A percentile compares a stretch with the other conserved stretches of the same genome.
These are phyloP conservation scores for Phenacoccus solenopsis DNA, from an alignment of 1,140 invertebrate genomes.

Conservation along the genomic window DNA sequence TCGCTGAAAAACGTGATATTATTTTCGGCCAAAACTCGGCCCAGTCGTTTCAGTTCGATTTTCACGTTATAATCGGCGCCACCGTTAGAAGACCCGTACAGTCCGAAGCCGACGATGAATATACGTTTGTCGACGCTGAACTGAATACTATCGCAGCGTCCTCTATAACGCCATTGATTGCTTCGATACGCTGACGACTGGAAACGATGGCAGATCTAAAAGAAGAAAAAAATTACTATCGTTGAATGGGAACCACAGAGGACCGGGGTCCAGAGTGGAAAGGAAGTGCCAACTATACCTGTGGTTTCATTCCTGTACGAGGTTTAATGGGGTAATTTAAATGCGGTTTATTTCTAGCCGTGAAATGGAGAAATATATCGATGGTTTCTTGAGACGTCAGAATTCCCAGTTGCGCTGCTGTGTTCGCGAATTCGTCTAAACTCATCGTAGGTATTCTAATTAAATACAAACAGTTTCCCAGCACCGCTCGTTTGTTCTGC, in stretches of 20 bases:
- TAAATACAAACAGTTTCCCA: conserved; percentile 66
- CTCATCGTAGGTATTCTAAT: conserved; percentile 83
- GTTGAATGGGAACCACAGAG: too few relatives aligned
- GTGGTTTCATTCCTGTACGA: conserved; percentile 72
- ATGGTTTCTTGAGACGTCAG: conserved; percentile 80
- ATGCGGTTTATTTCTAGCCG: conserved; percentile 65
- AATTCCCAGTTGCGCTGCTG: conserved; percentile 75
- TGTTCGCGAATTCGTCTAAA: conserved; percentile 81
- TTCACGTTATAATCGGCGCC: conserved; percentile 82
- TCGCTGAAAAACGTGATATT: conserved; percentile 87
- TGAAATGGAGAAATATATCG: conserved; percentile 82
- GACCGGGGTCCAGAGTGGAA: too few relatives aligned
- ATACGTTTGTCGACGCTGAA: conserved; percentile 85
- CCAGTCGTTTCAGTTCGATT: conserved; percentile 76
- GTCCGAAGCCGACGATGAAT: conserved; percentile 81
- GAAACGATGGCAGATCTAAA: conserved; percentile 80
- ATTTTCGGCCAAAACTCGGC: conserved; percentile 72
- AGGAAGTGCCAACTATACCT: too few relatives aligned
- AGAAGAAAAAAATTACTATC: conserved; percentile 19
- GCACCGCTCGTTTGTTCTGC: conserved; percentile 47
- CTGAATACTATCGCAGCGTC: conserved; percentile 82
- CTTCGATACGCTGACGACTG: conserved; percentile 90
- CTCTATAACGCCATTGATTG: conserved; percentile 89
- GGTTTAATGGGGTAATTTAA: conserved; percentile 67
- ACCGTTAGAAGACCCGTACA: conserved; percentile 84